Evolutionary conservation across 2,888 invertebrate species (phyloP), one percentile per base, ranked within the genome.

Genomic region (Drosophila greeni): DNA sequence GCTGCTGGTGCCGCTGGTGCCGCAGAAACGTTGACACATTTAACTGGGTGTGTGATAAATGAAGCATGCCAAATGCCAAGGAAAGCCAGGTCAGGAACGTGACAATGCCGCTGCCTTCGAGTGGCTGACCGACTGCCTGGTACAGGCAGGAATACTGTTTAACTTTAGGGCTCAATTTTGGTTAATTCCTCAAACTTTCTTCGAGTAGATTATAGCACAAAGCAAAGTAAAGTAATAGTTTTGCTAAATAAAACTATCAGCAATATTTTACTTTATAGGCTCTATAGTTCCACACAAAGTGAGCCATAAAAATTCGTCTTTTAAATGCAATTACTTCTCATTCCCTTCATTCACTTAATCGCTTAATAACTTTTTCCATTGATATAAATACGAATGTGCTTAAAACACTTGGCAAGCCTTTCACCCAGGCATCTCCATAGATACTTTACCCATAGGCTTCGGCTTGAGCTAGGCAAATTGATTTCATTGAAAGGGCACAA

Each of bases 41-140:
- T 74, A 67, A 77, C 58, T 66, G 34, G 26, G 23, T 48, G 39
- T 66, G 57, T 73, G 74, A 81, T 68, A 81, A 77, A 78, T 78
- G 67, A 74, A 60, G 69, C 62, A 51, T 37, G 40, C 42, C 60
- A 55, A 56, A 53, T 37, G 37, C 39, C 60, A 55, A 58, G 43
- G 18, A 65, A 58, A 60, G 45, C 52, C 58, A 59, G 47, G 39
- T 70, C 57, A 57, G 40, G 45, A 43, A 68, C 68, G 68, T 68
- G 55, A 60, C 67, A 47, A 20, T 47, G 40, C 18, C 45, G 18
- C 20, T 37, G 53, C 34, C 60, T 43, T 66, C n/a, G 29, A 54
- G 66, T 66, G 40, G 12, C 8, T n/a, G 16, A n/a, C n/a, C n/a
- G n/a, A n/a, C n/a, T n/a, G n/a, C n/a, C n/a, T 31, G 34, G 48